Conservation (phyloP, 2,888 invertebrate genomes). For the Eupithecia exiguata region DNA sequence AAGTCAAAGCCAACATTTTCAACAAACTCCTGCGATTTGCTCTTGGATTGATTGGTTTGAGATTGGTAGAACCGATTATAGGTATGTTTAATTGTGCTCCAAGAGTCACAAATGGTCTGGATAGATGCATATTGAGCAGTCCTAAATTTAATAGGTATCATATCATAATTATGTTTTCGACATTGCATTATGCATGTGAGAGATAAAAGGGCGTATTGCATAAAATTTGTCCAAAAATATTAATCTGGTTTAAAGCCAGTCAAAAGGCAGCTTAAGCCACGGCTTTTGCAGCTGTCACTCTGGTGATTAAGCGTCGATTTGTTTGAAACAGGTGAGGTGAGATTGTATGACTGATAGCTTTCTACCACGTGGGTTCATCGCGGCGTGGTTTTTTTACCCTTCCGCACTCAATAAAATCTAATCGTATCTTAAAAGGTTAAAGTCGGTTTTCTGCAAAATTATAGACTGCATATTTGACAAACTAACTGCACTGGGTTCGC, state of each 20-base stretch:
- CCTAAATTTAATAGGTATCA: too few relatives aligned
- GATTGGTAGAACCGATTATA: too few relatives aligned
- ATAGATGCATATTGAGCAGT: background rate
- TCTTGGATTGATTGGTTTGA: too few relatives aligned
- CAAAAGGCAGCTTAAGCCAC: conserved; percentile 24
- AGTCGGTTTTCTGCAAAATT: background rate
- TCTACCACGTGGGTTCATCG: background rate
- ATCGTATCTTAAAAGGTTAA: too few relatives aligned
- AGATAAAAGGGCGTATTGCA: background rate
- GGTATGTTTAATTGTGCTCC: too few relatives aligned
- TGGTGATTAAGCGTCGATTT: conserved; percentile 35
- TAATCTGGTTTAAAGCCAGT: background rate
- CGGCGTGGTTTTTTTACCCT: background rate
- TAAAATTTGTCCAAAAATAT: background rate
- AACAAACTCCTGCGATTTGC: too few relatives aligned
- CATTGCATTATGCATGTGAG: background rate
- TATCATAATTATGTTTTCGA: background rate
- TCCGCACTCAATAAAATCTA: too few relatives aligned
- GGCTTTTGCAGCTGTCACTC: conserved; percentile 46
- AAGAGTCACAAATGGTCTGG: too few relatives aligned
- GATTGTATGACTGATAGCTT: conserved; percentile 21
- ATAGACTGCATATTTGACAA: background rate
- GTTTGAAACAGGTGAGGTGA: conserved; percentile 39
- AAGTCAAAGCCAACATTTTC: too few relatives aligned
- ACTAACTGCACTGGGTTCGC: background rate